Base-by-base conservation (phyloP, 2,888 invertebrate genomes). In the Tetramorium bicarinatum region DNA sequence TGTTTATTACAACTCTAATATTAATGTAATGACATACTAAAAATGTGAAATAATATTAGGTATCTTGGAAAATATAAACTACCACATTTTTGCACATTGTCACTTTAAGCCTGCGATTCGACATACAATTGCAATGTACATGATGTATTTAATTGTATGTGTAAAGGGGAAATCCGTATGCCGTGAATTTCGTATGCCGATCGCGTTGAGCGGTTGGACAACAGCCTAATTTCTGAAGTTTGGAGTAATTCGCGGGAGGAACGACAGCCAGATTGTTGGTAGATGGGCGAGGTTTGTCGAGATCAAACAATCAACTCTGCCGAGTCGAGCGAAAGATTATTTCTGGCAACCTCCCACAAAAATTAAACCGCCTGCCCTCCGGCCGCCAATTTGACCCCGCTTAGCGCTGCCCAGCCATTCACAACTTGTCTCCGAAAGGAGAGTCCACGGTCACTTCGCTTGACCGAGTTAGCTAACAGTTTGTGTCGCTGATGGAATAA, bases 401-500 rank as follows among this genome's bases (percentile, higher is more conserved):
- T 62, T 62, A 54, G 11, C 79, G 59, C 59, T 47, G 49, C 21
- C 44, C 52, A 25, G 29, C 61, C 54, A 13, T 18, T 62, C 69
- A 49, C 52, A 61, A 80, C 81, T 82, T 25, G 75, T 69, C 75
- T 82, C 69, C 87, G 62, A 88, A 86, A 86, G 83, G 85, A 85
- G 75, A 85, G 82, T 85, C 85, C 84, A 85, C 85, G 86, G 79
- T 79, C 91, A 86, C 86, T 91, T 86, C 87, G 88, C 87, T 92
- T 83, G 91, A 91, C 91, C 92, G 92, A 93, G 93, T 94, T 94
- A 92, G 90, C 92, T 92, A 92, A 92, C 94, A 94, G 93, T 94
- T 94, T 93, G 90, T 92, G 91, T 90, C 92, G 91, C 93, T 93
- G 94, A 94, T 94, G 93, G 93, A 94, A 94, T 94, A 94, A 94